These are phyloP conservation scores for Drosophila macrospina DNA, from an alignment of 2,888 invertebrate genomes.

Conservation along the genomic window DNA sequence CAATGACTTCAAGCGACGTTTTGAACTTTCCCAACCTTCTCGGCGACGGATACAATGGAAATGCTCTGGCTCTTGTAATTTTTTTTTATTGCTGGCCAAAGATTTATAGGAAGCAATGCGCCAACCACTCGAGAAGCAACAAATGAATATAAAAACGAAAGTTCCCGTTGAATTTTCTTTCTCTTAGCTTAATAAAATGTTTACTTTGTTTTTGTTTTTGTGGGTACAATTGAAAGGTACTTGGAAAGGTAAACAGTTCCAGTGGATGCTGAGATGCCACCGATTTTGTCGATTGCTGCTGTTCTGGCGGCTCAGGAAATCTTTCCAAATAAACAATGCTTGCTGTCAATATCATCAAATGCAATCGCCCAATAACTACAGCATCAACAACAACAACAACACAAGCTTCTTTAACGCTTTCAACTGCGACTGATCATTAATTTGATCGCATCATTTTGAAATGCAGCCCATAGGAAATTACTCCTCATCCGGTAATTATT, in stretches of 20 bases:
- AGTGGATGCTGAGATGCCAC: conserved; percentile 29
- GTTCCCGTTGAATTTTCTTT: conserved; percentile 66
- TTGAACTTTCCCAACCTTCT: conserved; percentile 73
- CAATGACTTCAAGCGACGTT: conserved; percentile 59
- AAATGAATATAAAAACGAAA: conserved; percentile 69
- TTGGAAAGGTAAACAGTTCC: conserved; percentile 58
- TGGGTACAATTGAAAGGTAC: conserved; percentile 72
- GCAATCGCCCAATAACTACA: conserved; percentile 49
- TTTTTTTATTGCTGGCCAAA: conserved; percentile 60
- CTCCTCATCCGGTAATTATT: conserved; percentile 78
- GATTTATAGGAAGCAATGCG: conserved; percentile 73
- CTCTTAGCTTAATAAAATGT: conserved; percentile 44
- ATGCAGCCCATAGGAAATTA: conserved; percentile 73
- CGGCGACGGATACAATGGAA: conserved; percentile 64
- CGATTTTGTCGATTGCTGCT: conserved; percentile 45
- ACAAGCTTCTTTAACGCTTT: conserved; percentile 55
- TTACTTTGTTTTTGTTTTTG: conserved; percentile 27
- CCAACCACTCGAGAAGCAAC: conserved; percentile 59
- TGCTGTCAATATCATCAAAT: conserved; percentile 54
- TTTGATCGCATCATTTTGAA: conserved; percentile 69
- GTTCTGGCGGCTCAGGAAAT: conserved; percentile 27
- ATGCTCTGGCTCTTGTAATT: conserved; percentile 56
- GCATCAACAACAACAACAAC: no score
- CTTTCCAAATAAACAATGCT: conserved; percentile 27
- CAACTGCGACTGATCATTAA: conserved; percentile 56